These are phyloP conservation scores for Nasua narica DNA, from an alignment of 2,797 vertebrate species.

Conservation along the genomic window DNA sequence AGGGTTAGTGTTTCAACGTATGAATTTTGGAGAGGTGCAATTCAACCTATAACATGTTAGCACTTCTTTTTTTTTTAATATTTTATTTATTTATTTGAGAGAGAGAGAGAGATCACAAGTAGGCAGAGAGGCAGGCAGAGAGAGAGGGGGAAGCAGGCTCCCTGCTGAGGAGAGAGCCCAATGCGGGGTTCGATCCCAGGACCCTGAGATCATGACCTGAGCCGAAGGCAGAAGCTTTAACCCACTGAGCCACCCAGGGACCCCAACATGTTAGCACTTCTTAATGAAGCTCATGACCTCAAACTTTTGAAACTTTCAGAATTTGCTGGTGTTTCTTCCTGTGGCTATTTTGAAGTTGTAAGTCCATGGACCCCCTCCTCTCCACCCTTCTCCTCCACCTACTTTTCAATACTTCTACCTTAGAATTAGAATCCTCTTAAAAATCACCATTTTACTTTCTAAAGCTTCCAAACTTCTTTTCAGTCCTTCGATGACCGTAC, in stretches of 20 bases:
- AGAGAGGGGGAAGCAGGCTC: too few species aligned
- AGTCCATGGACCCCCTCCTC: neutral
- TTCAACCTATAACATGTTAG: neutral
- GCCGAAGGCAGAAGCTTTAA: too few species aligned
- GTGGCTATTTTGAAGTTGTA: neutral
- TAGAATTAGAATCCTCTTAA: neutral
- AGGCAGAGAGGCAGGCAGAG: too few species aligned
- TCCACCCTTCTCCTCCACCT: neutral
- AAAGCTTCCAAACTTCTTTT: constrained; percentile 11
- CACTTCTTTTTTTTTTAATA: too few species aligned
- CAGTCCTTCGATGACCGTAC: neutral
- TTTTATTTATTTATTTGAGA: too few species aligned
- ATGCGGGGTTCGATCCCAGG: too few species aligned
- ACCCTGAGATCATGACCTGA: too few species aligned
- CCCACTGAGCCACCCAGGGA: too few species aligned
- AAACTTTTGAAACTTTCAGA: neutral
- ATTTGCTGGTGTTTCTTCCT: neutral
- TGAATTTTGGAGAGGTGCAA: neutral
- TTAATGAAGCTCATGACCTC: neutral
- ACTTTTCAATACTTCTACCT: neutral
- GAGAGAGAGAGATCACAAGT: too few species aligned
- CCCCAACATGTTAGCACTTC: neutral
- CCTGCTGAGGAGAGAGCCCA: too few species aligned
- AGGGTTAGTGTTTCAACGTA: neutral
- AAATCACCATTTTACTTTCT: constrained; percentile 15